Percentiles rank a stretch among this genome's conserved stretches.
Conservation (phyloP, 2,888 invertebrate species). For the Drosophila falleni region DNA sequence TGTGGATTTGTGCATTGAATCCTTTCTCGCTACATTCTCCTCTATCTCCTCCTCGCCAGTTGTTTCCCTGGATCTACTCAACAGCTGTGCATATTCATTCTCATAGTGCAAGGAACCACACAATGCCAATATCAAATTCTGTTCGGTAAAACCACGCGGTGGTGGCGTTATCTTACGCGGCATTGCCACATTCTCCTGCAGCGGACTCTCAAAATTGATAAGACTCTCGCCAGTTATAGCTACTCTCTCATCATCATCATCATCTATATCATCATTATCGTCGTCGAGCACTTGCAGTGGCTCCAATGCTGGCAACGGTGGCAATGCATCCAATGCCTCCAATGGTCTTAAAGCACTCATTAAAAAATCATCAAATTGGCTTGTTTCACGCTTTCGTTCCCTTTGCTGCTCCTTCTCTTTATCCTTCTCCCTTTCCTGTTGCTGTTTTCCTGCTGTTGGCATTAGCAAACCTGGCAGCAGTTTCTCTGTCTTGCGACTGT, state of each 20-base stretch:
- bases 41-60: too few species aligned
- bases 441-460: conserved; percentile 2
- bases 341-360: conserved; percentile 52
- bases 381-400: conserved; percentile 1
- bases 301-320: conserved; percentile 78
- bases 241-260: background rate
- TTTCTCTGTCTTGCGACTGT: conserved; percentile 12
- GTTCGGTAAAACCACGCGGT: conserved; percentile 77
- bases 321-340: conserved; percentile 68
- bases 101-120: conserved; percentile 85
- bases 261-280: conserved; percentile 7
- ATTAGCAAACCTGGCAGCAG: conserved; percentile 8
- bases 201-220: conserved; percentile 85
- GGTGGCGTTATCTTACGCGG: conserved; percentile 70
- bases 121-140: conserved; percentile 83
- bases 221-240: conserved; percentile 65
- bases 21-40: too few species aligned
- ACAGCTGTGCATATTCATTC: conserved; percentile 66
- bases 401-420: conserved; percentile 1
- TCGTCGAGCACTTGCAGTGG: conserved; percentile 64
- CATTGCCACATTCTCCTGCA: conserved; percentile 70
- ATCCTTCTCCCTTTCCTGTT: background rate
- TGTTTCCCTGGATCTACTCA: background rate
- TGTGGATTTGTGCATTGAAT: conserved; percentile 60
- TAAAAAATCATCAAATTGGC: conserved; percentile 71